These are phyloP conservation scores for Syngnathus rostellatus DNA, from an alignment of 2,797 vertebrate species.

Conservation along the genomic window DNA sequence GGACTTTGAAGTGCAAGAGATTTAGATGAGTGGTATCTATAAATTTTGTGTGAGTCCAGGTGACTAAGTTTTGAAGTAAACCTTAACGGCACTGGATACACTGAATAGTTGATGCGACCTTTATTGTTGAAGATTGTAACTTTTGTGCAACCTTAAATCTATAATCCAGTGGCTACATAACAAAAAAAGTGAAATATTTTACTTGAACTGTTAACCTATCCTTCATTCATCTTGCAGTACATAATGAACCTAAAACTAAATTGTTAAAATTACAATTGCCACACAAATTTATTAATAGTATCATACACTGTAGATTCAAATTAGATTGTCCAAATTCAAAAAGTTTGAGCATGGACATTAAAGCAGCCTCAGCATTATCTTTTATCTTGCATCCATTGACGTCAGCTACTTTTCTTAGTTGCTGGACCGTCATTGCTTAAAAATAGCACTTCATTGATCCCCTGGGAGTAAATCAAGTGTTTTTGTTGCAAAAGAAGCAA, in stretches of 20 bases:
- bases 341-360: neutral
- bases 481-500: conserved; percentile 10
- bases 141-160: no score
- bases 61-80: conserved; percentile 15
- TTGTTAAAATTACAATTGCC: neutral
- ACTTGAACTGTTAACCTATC: no score
- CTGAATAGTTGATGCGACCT: neutral
- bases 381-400: conserved; percentile 5
- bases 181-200: no score
- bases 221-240: neutral
- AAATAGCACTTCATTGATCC: conserved; percentile 17
- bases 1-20: conserved; percentile 77
- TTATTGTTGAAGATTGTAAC: no score
- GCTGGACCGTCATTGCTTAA: conserved; percentile 4
- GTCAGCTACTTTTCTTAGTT: conserved; percentile 8
- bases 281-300: neutral
- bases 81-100: neutral
- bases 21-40: conserved; percentile 37
- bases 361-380: neutral
- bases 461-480: neutral
- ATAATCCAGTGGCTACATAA: no score
- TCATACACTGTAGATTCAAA: neutral
- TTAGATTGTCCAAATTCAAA: neutral
- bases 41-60: conserved; percentile 37
- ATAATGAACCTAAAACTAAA: no score